Evolutionary conservation across 2,113 vertebrate genomes (phyloP).

Genomic region (Carassius gibelio): DNA sequence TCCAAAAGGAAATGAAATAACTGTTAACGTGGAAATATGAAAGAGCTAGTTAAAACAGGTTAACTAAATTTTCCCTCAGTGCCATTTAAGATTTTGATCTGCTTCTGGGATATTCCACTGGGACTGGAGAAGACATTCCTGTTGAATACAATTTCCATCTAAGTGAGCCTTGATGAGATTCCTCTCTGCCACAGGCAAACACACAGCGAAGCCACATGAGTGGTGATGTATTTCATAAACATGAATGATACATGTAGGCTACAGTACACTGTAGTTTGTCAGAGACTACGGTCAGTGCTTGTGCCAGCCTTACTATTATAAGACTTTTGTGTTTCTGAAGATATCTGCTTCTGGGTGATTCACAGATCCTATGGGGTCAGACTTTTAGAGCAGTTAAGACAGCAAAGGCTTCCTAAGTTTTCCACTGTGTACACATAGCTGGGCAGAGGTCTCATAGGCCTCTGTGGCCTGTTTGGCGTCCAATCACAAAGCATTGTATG

Average conservation of each 20-base stretch:
- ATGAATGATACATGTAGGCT: slow-evolving; percentile 29
- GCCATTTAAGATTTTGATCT: slow-evolving; percentile 63
- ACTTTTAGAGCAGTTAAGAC: slow-evolving; percentile 23
- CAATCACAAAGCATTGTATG: slow-evolving; percentile 60
- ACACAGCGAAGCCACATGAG: slow-evolving; percentile 51
- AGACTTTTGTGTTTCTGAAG: neutral
- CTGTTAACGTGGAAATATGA: slow-evolving; percentile 85
- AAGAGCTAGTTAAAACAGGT: slow-evolving; percentile 78
- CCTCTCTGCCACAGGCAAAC: slow-evolving; percentile 42
- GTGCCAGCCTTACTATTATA: neutral
- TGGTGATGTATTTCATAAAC: slow-evolving; percentile 24
- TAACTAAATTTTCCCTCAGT: slow-evolving; percentile 77
- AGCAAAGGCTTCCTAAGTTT: slow-evolving; percentile 46
- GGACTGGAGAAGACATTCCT: slow-evolving; percentile 53
- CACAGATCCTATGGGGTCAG: neutral
- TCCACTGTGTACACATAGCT: slow-evolving; percentile 53
- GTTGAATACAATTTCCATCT: slow-evolving; percentile 59
- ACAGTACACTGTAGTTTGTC: slow-evolving; percentile 25
- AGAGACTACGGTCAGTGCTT: slow-evolving; percentile 29
- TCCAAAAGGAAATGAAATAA: slow-evolving; percentile 89
- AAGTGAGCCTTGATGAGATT: slow-evolving; percentile 46
- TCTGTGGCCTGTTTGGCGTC: slow-evolving; percentile 60
- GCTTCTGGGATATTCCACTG: slow-evolving; percentile 44
- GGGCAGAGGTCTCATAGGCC: slow-evolving; percentile 46
- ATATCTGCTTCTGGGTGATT: neutral